Evolutionary conservation across 2,113 vertebrate species (phyloP).

Genomic region (Piliocolobus tephrosceles): DNA sequence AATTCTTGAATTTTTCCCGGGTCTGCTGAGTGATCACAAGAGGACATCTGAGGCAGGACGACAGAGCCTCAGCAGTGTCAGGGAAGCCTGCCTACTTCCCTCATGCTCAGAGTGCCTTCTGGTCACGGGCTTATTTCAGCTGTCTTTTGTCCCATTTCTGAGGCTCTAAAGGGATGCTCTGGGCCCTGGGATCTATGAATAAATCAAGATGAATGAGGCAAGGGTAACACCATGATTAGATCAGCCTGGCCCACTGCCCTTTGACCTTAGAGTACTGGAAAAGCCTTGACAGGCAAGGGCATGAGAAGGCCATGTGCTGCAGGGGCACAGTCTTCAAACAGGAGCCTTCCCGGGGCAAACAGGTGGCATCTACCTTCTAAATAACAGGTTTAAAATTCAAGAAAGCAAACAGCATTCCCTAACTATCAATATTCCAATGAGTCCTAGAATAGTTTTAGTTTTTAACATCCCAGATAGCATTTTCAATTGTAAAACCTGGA

Average conservation of each 20-base stretch:
- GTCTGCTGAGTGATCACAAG: neutral
- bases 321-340: no score
- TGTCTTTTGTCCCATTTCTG: neutral
- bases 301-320: neutral
- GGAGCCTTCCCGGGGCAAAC: neutral
- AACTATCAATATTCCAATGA: neutral
- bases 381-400: neutral
- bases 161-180: neutral
- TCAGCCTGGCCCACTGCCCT: neutral
- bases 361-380: neutral
- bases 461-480: neutral
- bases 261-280: neutral
- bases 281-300: neutral
- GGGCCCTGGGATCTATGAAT: neutral
- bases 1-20: constrained; percentile 44
- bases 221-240: neutral
- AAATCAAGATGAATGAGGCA: neutral
- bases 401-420: neutral
- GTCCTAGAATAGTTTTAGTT: neutral
- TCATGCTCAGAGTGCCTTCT: neutral
- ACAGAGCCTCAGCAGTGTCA: neutral
- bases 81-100: neutral
- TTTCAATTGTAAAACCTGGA: neutral
- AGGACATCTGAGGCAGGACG: constrained; percentile 19
- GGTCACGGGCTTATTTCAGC: neutral